A percentile compares a stretch with the other conserved stretches of the same genome.
Evolutionary conservation across 2,888 invertebrate genomes (phyloP).

Genomic region (Lepeophtheirus nordmannii): DNA sequence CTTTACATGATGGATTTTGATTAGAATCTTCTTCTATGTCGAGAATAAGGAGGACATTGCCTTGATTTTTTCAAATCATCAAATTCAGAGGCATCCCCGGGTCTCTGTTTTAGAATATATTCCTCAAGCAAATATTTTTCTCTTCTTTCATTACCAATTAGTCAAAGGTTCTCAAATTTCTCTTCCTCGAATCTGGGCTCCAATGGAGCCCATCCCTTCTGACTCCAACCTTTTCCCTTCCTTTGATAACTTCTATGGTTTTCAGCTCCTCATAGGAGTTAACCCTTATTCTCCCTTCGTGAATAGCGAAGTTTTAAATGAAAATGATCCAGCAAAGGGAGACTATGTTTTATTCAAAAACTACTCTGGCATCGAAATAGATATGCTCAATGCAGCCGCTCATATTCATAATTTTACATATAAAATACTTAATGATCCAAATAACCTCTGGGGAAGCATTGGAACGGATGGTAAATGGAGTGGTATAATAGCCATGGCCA

Average conservation of each 20-base stretch:
- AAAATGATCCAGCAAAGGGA: background rate
- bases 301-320: background rate
- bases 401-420: constrained; percentile 1
- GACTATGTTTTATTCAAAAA: background rate
- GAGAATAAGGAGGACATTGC: too few relatives aligned
- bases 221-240: background rate
- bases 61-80: background rate
- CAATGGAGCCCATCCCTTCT: background rate
- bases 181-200: background rate
- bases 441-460: constrained; percentile 19
- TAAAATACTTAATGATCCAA: background rate
- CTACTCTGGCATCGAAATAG: background rate
- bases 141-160: too few relatives aligned
- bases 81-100: background rate
- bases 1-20: too few relatives aligned
- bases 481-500: constrained; percentile 14
- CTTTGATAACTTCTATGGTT: background rate
- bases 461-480: constrained; percentile 17
- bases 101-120: background rate
- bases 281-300: background rate
- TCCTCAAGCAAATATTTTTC: too few relatives aligned
- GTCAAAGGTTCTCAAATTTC: background rate
- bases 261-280: background rate
- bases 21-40: too few relatives aligned
- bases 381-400: background rate